Percentiles rank a stretch among this genome's conserved stretches.
Evolutionary conservation across 2,113 vertebrate species (phyloP).

Genomic region (Cynopterus brachyotis): DNA sequence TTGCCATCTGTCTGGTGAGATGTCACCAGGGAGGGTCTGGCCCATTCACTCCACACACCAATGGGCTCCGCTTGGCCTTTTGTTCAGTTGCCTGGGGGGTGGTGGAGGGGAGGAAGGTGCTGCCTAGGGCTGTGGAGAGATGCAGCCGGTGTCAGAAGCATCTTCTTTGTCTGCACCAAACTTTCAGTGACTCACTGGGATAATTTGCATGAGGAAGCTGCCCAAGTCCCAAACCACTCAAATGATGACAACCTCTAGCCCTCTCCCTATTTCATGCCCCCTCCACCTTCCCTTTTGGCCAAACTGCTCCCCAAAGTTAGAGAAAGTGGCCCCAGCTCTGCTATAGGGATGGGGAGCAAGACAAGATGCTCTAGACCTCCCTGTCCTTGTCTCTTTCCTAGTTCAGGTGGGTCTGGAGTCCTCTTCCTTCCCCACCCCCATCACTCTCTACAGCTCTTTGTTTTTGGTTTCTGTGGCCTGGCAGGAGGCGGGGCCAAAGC

Average conservation of each 20-base stretch:
- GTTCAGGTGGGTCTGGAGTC: too few relatives aligned
- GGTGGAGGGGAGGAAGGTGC: background rate
- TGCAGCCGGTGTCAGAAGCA: slow-evolving; percentile 17
- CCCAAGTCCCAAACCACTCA: background rate
- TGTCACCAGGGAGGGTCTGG: slow-evolving; percentile 44
- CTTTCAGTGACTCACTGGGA: slow-evolving; percentile 25
- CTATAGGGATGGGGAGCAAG: background rate
- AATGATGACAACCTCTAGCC: slow-evolving; percentile 19
- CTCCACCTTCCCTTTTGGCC: background rate
- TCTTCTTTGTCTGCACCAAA: slow-evolving; percentile 76
- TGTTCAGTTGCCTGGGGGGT: slow-evolving; percentile 62
- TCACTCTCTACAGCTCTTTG: background rate
- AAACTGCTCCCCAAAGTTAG: background rate
- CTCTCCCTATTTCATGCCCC: background rate
- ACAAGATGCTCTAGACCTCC: background rate
- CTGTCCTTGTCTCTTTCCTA: background rate
- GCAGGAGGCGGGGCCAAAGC: background rate
- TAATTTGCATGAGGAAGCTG: slow-evolving; percentile 63
- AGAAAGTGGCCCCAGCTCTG: background rate
- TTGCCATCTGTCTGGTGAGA: slow-evolving; percentile 82
- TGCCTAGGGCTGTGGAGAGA: background rate
- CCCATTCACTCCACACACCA: slow-evolving; percentile 71
- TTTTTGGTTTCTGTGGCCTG: background rate
- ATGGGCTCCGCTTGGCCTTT: slow-evolving; percentile 79
- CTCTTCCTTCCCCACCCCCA: background rate